phyloP scores from a whole-genome alignment of 2,113 vertebrate genomes.

The Noctilio leporinus region DNA sequence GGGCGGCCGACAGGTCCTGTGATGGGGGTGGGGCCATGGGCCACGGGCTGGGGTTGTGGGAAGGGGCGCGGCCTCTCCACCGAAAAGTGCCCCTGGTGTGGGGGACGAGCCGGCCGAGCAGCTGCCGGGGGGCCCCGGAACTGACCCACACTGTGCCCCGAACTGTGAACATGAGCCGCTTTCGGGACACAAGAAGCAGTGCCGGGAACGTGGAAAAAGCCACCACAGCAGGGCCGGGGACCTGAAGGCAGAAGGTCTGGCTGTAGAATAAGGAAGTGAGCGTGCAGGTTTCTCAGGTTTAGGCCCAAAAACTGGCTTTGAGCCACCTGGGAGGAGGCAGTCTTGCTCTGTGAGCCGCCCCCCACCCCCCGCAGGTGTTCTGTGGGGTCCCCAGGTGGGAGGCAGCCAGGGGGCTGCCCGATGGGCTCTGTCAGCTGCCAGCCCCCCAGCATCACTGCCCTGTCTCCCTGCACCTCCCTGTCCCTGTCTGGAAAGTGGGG shows the following conservation, averaged over 20 bases:
- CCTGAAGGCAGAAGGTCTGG: background rate
- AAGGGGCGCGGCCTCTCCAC: background rate
- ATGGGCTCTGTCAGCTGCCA: background rate
- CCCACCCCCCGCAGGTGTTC: background rate
- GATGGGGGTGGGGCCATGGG: fast-evolving
- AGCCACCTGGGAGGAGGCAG: background rate
- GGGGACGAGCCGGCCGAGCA: background rate
- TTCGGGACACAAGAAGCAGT: background rate
- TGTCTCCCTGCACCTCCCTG: background rate
- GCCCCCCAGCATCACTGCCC: background rate
- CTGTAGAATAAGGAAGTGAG: no score
- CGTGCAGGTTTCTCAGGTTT: fast-evolving
- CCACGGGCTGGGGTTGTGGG: no score
- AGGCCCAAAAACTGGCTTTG: background rate
- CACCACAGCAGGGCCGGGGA: background rate
- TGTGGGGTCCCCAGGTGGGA: background rate
- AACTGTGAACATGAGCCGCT: background rate
- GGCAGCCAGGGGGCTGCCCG: fast-evolving
- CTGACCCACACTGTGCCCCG: background rate
- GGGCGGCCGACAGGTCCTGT: no score
- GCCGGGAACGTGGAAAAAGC: no score
- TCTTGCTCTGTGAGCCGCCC: no score
- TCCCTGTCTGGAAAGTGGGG: background rate
- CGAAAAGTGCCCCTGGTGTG: fast-evolving
- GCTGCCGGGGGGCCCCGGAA: fast-evolving